These are phyloP conservation scores for Somateria mollissima DNA, from an alignment of 2,797 vertebrate species.

Conservation along the genomic window DNA sequence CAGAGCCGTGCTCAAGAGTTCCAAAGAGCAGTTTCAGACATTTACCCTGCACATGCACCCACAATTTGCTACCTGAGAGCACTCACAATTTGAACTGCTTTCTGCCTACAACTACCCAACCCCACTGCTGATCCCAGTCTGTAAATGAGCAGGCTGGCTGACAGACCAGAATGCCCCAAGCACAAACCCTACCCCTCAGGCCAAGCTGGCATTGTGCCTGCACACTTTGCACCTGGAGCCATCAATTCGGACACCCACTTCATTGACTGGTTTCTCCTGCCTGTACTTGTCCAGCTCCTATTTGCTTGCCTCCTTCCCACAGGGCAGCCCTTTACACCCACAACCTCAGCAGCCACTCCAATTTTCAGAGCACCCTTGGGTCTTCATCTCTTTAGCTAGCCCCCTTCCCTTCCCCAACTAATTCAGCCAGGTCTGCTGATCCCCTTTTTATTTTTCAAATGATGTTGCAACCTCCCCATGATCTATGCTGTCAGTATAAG, in stretches of 20 bases:
- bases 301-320: not conserved
- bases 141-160: not conserved
- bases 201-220: not conserved
- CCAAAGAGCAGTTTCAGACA: not conserved
- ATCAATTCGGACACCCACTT: not conserved
- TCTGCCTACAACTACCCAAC: not conserved
- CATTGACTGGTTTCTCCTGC: not conserved
- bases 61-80: not conserved
- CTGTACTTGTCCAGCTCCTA: fast-evolving
- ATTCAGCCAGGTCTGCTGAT: not conserved
- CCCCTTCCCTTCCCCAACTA: not conserved
- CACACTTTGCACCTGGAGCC: too few species aligned
- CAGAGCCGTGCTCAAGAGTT: not conserved
- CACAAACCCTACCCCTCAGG: not conserved
- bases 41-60: not conserved
- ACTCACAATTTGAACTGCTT: not conserved
- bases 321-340: not conserved
- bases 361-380: not conserved
- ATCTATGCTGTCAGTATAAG: not conserved
- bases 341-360: not conserved
- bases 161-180: not conserved
- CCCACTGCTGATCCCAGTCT: not conserved
- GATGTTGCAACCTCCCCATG: not conserved
- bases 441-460: not conserved
- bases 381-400: not conserved